These are phyloP conservation scores for Pheosia tremula DNA, from an alignment of 2,888 invertebrate species.

Conservation along the genomic window DNA sequence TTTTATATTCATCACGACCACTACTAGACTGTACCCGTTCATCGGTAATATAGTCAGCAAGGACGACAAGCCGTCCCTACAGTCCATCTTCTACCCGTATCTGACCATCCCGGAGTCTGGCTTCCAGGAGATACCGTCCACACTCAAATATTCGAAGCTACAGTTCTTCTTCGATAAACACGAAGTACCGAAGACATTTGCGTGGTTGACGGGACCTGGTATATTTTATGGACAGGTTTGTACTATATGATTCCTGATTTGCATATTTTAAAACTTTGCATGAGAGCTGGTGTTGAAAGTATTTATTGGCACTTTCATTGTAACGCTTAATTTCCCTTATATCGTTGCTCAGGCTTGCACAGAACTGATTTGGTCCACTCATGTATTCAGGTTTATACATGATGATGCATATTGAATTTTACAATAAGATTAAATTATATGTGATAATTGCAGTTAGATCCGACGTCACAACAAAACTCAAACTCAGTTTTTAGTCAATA, in stretches of 20 bases:
- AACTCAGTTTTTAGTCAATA: constrained; percentile 77
- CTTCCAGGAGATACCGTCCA: constrained; percentile 89
- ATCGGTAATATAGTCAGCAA: constrained; percentile 88
- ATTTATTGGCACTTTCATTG: neutral
- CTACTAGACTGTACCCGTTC: constrained; percentile 94
- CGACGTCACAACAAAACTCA: constrained; percentile 76
- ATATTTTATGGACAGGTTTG: constrained; percentile 91
- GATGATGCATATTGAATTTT: no score
- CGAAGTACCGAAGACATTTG: constrained; percentile 90
- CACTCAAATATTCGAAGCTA: constrained; percentile 90
- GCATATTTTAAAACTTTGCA: neutral
- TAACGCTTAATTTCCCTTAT: no score
- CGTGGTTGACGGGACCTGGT: constrained; percentile 94
- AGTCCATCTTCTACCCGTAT: constrained; percentile 91
- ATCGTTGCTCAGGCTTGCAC: no score
- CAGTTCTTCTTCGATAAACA: constrained; percentile 89
- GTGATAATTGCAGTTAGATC: constrained; percentile 73
- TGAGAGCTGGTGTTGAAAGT: neutral
- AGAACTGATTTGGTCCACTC: no score
- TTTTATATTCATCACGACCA: constrained; percentile 93
- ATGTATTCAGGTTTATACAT: no score
- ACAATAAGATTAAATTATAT: neutral
- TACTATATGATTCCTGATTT: constrained; percentile 8
- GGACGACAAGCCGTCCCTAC: constrained; percentile 92
- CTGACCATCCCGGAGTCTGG: constrained; percentile 88